These are phyloP conservation scores for Ceyx melanurus DNA, from an alignment of 2,113 vertebrate species.

Conservation along the genomic window DNA sequence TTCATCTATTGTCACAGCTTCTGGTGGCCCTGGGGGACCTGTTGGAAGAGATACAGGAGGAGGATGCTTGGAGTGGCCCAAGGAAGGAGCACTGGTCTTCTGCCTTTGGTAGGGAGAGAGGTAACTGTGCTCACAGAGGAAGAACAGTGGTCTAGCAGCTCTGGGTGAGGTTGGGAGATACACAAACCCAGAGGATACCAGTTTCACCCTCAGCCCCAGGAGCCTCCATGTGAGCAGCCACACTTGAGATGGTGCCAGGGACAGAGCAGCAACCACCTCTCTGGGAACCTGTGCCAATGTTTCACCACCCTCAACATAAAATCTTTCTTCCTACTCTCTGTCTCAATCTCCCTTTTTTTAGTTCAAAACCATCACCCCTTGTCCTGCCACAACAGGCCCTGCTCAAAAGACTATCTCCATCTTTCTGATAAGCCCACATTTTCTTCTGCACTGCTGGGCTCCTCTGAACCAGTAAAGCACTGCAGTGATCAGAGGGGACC, in stretches of 20 bases:
- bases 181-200: too few relatives aligned
- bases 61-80: accelerated
- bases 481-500: neutral
- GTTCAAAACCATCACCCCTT: neutral
- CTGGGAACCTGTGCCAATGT: neutral
- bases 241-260: neutral
- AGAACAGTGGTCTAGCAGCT: neutral
- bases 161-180: neutral
- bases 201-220: neutral
- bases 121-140: neutral
- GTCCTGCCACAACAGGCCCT: neutral
- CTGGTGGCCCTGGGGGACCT: constrained; percentile 94
- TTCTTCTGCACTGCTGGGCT: neutral
- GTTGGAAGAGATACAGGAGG: constrained; percentile 24
- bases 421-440: neutral
- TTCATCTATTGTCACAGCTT: constrained; percentile 90
- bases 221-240: neutral
- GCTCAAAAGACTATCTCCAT: neutral
- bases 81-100: neutral
- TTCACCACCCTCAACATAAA: neutral
- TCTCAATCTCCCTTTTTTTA: neutral
- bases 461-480: neutral
- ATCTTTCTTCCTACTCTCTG: neutral
- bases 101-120: neutral
- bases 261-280: neutral